Conservation (phyloP, 2,113 vertebrate species). For the Serilophus lunatus region DNA sequence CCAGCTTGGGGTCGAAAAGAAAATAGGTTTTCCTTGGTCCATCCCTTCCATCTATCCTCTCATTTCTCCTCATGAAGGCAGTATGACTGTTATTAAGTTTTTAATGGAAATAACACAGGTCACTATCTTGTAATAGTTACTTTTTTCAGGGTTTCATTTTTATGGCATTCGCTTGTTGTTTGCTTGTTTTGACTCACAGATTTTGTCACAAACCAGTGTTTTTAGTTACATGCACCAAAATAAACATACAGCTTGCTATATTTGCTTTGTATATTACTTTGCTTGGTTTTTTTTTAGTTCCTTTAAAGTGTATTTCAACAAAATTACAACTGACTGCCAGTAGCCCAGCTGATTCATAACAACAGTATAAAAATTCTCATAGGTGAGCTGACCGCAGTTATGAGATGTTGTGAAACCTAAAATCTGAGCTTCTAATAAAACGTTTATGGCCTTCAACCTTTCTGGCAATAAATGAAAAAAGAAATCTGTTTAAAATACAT, state of each 20-base stretch:
- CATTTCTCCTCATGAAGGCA: not conserved
- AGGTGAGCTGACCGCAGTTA: constrained; percentile 11
- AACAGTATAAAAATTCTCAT: not conserved
- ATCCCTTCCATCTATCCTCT: not conserved
- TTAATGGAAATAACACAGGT: not conserved
- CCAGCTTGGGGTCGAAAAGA: not conserved
- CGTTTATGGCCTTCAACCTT: not conserved
- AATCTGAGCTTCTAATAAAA: constrained; percentile 19
- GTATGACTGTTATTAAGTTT: not conserved
- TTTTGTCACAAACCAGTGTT: not conserved
- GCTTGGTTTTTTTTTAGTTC: not conserved
- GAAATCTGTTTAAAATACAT: not conserved
- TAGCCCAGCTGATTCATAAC: constrained; percentile 1
- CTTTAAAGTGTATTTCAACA: not conserved
- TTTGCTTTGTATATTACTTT: not conserved
- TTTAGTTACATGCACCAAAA: not conserved
- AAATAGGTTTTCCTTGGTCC: not conserved
- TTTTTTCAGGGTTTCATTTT: not conserved
- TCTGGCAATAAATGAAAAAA: not conserved
- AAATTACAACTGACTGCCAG: not conserved
- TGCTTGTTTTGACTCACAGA: not conserved
- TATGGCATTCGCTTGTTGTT: not conserved
- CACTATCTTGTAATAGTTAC: not conserved
- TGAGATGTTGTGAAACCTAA: not conserved
- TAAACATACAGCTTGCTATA: not conserved